Base-by-base conservation (phyloP, 2,888 invertebrate species). In the Aricia artaxerxes region DNA sequence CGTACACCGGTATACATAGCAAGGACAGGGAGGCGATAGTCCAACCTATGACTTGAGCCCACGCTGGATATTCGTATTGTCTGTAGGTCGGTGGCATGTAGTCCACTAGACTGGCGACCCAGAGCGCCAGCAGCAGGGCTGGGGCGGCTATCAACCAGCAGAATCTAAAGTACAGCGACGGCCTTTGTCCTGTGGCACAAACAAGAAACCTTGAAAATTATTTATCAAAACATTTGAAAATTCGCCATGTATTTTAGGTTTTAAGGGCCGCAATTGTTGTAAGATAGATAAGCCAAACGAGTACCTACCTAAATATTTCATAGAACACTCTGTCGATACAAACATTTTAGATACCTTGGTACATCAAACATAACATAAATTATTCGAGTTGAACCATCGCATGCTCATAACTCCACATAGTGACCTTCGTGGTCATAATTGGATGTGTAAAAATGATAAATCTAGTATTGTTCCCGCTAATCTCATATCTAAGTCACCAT, bases 1-100 rank as follows among this genome's bases (percentile, higher is more conserved):
- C 97, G 88, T 97, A 97, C 78, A 97, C 95, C 11, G 98, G 98
- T 88, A 99, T 97, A 90, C 98, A 98, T 53, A 97, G 90, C 80
- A 98, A 95, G 0, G 98, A 98, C 64, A 97, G 91, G 13, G 97
- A 97, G 0, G 98, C 97, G 82, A 98, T 97, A 84, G 96, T 94
- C 98, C 98, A 98, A 73, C 98, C 98, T 78, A 98, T 92, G 24
- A 95, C 96, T 85, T 97, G 97, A 40, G 98, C 97, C 98, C 98
- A 98, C 80, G 94, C 92, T 0, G 98, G 98, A 89, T 98, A 98
- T 79, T 95, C 95, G 80, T 97, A 97, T 85, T 97, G 97, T 83
- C 97, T 97, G 89, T 98, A 98, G 53, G 97, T 97, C 11, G 98
- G 97, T 75, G 97, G 97, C 84, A 97, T 96, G 89, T 98, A 98